Evolutionary conservation across 1,140 invertebrate genomes (phyloP).

Genomic region (Sinella curviseta): DNA sequence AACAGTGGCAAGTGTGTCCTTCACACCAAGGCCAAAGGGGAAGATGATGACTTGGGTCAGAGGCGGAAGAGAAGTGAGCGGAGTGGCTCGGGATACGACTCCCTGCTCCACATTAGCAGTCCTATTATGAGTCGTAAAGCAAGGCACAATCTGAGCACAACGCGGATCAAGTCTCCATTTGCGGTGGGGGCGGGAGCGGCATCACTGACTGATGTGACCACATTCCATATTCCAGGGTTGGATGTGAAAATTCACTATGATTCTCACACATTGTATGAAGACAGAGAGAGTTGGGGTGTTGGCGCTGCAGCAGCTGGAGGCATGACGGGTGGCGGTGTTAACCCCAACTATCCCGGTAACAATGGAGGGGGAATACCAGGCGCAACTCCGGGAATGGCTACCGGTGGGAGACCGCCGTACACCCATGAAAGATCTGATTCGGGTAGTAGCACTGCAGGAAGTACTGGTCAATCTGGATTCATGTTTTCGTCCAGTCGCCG

Average conservation of each 20-base stretch:
- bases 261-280: slow-evolving; percentile 74
- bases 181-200: slow-evolving; percentile 53
- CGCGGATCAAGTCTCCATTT: slow-evolving; percentile 52
- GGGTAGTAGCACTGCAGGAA: slow-evolving; percentile 39
- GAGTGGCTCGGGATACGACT: slow-evolving; percentile 43
- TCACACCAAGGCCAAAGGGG: slow-evolving; percentile 81
- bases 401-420: neutral
- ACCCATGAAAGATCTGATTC: slow-evolving; percentile 46
- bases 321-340: too few species aligned
- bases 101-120: slow-evolving; percentile 41
- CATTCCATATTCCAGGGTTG: slow-evolving; percentile 91
- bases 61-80: slow-evolving; percentile 46
- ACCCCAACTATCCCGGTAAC: too few species aligned
- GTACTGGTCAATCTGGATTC: slow-evolving; percentile 12
- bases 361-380: neutral
- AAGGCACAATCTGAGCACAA: slow-evolving; percentile 50
- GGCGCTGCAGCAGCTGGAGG: neutral
- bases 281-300: slow-evolving; percentile 49
- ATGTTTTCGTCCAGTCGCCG: slow-evolving; percentile 15
- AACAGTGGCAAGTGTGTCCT: slow-evolving; percentile 95
- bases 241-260: slow-evolving; percentile 91
- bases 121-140: slow-evolving; percentile 44
- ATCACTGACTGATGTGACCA: slow-evolving; percentile 71
- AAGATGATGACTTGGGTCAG: slow-evolving; percentile 56
- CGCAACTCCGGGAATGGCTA: neutral